Evolutionary conservation across 2,797 vertebrate genomes (phyloP).

Genomic region (Platalea minor): DNA sequence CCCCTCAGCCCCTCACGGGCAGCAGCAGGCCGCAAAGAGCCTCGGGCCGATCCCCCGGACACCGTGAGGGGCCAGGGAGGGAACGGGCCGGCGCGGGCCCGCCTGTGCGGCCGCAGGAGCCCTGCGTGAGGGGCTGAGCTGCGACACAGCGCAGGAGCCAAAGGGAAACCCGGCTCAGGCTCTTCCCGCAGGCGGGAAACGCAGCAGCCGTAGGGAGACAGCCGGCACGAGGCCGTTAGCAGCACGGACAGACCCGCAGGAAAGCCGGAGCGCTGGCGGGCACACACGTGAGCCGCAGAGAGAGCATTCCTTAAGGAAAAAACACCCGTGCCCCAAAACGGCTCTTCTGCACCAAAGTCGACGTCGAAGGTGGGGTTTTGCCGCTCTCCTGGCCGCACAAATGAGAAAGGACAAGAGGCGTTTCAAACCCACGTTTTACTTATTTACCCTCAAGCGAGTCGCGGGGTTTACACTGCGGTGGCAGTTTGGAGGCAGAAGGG

Average conservation of each 20-base stretch:
- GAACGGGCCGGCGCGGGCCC: background rate
- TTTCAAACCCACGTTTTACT: slow-evolving; percentile 15
- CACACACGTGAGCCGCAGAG: accelerated
- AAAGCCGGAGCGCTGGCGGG: accelerated
- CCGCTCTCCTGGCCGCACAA: background rate
- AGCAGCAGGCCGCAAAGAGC: background rate
- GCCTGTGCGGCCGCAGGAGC: background rate
- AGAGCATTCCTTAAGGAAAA: accelerated
- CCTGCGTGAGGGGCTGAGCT: accelerated
- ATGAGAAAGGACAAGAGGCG: background rate
- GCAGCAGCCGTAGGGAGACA: accelerated
- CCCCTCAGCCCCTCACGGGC: background rate
- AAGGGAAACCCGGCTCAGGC: accelerated
- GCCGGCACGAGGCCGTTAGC: accelerated
- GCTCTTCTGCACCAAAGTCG: background rate
- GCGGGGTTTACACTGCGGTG: background rate
- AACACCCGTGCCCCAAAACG: accelerated
- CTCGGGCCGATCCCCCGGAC: background rate
- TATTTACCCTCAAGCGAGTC: background rate
- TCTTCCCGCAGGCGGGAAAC: accelerated
- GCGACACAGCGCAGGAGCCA: accelerated
- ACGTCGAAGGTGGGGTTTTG: accelerated
- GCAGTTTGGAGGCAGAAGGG: background rate
- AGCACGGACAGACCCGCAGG: background rate
- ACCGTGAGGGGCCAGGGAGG: too few relatives aligned